Base-by-base conservation (phyloP, 2,113 vertebrate species). In the Xenopus borealis region DNA sequence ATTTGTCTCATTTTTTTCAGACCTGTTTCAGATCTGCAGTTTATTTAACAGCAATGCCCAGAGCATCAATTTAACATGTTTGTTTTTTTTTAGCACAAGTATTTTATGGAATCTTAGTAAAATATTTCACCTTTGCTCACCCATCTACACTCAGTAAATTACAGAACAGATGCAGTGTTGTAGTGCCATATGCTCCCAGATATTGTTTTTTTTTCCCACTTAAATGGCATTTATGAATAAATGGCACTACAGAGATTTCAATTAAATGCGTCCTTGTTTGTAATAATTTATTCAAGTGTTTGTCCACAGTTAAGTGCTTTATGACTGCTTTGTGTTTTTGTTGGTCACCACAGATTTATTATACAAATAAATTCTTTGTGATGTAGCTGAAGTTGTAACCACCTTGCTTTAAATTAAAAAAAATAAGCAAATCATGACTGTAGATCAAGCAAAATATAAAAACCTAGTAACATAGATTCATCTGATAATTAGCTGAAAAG, bases 221-320 rank as follows among this genome's bases (percentile, higher is more conserved):
- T 23, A 69, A 76, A 58, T 63, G 63, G 18, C 66, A 63, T 47
- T 76, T 76, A 76, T 62, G 44, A n/a, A 63, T 76, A 62, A 69
- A 69, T 76, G 17, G 33, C 46, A 55, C 73, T 69, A 58, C 45
- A 62, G 66, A 23, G 66, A 68, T 63, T 69, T 75, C 73, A 76
- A 76, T 76, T 76, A 63, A 69, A 69, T n/a, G 9, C 55, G 73
- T 63, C 66, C 66, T 69, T 76, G 66, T 69, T 69, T 76, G 66
- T 45, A 76, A 69, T 69, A 23, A 69, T 55, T 62, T 76, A 69
- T 75, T 75, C 57, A 69, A 75, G 64, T 67, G 19, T 45, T 67
- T 67, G 72, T 75, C 72, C n/a, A 69, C 46, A 62, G 72, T 66
- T 68, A 75, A 69, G 72, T 68, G 66, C 57, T 61, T 53, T 69